Evolutionary conservation across 2,888 invertebrate genomes (phyloP).

Genomic region (Drosophila testacea): DNA sequence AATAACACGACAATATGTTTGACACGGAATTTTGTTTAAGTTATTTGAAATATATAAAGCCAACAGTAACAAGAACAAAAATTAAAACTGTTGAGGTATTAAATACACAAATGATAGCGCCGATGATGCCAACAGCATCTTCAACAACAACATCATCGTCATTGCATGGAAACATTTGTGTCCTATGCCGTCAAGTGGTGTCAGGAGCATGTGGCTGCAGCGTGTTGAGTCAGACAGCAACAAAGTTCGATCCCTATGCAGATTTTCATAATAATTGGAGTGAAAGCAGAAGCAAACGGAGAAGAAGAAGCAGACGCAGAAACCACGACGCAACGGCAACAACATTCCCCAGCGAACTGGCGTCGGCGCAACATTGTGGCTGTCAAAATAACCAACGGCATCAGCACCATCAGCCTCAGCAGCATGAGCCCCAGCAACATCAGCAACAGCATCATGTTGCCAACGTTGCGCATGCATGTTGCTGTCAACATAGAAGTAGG

Average conservation of each 20-base stretch:
- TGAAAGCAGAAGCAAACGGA: slow-evolving; percentile 13
- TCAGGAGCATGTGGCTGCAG: slow-evolving; percentile 58
- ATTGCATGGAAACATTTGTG: slow-evolving; percentile 49
- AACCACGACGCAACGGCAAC: slow-evolving; percentile 30
- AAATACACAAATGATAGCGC: slow-evolving; percentile 21
- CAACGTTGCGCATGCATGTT: slow-evolving; percentile 23
- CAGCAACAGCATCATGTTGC: slow-evolving; percentile 27
- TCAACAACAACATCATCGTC: slow-evolving; percentile 20
- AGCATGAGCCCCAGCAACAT: slow-evolving; percentile 18
- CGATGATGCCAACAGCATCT: slow-evolving; percentile 9
- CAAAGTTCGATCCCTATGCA: slow-evolving; percentile 17
- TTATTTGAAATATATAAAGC: background rate
- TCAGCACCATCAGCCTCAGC: slow-evolving; percentile 25
- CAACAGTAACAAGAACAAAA: slow-evolving; percentile 21
- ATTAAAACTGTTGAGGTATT: slow-evolving; percentile 30
- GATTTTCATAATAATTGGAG: slow-evolving; percentile 3
- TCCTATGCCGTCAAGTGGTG: slow-evolving; percentile 58
- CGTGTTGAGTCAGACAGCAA: slow-evolving; percentile 17
- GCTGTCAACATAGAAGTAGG: slow-evolving; percentile 25
- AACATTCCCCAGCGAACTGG: slow-evolving; percentile 53
- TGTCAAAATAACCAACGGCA: slow-evolving; percentile 17
- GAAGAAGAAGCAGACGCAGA: slow-evolving; percentile 20
- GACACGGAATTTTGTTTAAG: slow-evolving; percentile 16
- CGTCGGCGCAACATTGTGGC: slow-evolving; percentile 37
- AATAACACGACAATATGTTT: slow-evolving; percentile 30